Evolutionary conservation across 2,888 invertebrate genomes (phyloP).

Genomic region (Catonia carolina): DNA sequence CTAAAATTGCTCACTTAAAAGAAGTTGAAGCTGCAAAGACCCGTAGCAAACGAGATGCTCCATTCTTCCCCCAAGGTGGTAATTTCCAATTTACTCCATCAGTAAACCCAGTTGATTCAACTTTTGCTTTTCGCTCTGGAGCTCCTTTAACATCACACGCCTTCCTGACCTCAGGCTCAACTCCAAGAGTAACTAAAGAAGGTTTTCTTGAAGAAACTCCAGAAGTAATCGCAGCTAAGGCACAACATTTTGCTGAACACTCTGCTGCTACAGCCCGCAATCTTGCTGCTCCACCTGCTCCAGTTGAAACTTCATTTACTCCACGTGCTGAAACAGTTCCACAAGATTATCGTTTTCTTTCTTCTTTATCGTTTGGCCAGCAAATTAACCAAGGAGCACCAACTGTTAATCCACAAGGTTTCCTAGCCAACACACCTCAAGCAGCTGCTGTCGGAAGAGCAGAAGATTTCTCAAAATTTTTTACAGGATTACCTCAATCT

Average conservation of each 20-base stretch:
- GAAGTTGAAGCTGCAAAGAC: too few species aligned
- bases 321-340: constrained; percentile 20
- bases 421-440: background rate
- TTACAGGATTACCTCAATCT: background rate
- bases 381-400: background rate
- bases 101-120: constrained; percentile 30
- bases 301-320: constrained; percentile 19
- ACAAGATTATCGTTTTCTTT: background rate
- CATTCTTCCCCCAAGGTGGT: constrained; percentile 31
- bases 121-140: too few species aligned
- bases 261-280: constrained; percentile 16
- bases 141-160: too few species aligned
- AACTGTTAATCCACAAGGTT: constrained; percentile 10
- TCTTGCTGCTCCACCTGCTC: constrained; percentile 23
- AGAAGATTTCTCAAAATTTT: background rate
- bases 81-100: too few species aligned
- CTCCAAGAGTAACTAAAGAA: too few species aligned
- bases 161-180: too few species aligned
- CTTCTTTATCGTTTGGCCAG: background rate
- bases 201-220: too few species aligned
- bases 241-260: too few species aligned
- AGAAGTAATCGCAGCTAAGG: too few species aligned
- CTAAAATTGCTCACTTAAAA: constrained; percentile 25
- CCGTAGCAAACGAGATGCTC: too few species aligned
- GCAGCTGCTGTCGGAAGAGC: constrained; percentile 7